These are phyloP conservation scores for Borostomias antarcticus DNA, from an alignment of 2,797 vertebrate genomes.

Conservation along the genomic window DNA sequence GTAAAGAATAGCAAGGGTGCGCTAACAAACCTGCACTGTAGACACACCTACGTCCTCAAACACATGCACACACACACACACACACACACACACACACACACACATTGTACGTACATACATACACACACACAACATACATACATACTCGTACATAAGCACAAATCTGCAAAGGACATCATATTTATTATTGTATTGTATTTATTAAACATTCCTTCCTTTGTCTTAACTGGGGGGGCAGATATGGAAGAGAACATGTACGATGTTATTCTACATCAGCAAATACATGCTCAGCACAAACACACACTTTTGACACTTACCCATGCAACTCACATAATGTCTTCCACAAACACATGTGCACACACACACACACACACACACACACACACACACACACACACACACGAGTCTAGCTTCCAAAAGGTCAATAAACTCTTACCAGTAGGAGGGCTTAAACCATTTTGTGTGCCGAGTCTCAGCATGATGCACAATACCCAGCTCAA, in stretches of 20 bases:
- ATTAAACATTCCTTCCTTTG: not conserved
- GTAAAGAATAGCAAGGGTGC: too few relatives aligned
- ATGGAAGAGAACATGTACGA: not conserved
- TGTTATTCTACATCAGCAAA: not conserved
- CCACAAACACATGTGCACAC: not conserved
- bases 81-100: constrained; percentile 3
- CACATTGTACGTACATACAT: too few relatives aligned
- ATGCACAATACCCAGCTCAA: not conserved
- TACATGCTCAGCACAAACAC: not conserved
- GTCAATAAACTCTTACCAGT: too few relatives aligned
- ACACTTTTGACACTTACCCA: not conserved
- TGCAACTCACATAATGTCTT: not conserved
- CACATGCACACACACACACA: not conserved
- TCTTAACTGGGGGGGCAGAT: not conserved
- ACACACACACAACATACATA: not conserved
- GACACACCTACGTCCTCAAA: too few relatives aligned
- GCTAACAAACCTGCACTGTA: too few relatives aligned
- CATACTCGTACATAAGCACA: not conserved
- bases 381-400: constrained; percentile 2
- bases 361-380: not conserved
- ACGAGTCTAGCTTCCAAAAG: too few relatives aligned
- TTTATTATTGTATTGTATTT: not conserved
- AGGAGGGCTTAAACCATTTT: constrained; percentile 1
- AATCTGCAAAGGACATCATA: not conserved
- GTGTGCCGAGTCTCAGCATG: not conserved